Percentiles rank a stretch among this genome's conserved stretches.
phyloP scores from a whole-genome alignment of 2,888 invertebrate species.

The Euplexia lucipara region DNA sequence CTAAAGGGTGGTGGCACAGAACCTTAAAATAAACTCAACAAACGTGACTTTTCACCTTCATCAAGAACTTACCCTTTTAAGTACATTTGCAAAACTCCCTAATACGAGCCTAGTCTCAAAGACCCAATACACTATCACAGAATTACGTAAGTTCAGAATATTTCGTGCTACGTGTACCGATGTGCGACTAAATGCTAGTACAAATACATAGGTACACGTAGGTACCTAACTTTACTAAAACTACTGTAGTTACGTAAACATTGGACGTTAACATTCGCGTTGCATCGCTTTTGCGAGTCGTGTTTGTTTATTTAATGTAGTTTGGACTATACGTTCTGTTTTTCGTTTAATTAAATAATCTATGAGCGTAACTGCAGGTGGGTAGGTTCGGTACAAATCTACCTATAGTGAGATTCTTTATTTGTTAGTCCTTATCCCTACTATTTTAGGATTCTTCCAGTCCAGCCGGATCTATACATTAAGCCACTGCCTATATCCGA shows the following conservation, averaged over 20 bases:
- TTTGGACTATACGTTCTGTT: constrained; percentile 8
- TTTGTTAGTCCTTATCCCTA: too few relatives aligned
- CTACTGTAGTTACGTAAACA: constrained; percentile 22
- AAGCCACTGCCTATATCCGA: too few relatives aligned
- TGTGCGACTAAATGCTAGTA: constrained; percentile 8
- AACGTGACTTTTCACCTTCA: neutral
- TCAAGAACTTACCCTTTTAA: too few relatives aligned
- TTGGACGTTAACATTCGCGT: constrained; percentile 17
- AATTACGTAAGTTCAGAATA: neutral
- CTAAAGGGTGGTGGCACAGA: too few relatives aligned
- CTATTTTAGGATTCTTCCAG: too few relatives aligned
- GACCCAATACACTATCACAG: too few relatives aligned
- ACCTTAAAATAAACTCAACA: too few relatives aligned
- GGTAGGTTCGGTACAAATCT: too few relatives aligned
- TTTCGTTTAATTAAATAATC: neutral
- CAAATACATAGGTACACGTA: neutral
- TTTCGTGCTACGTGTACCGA: neutral
- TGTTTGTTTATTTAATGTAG: constrained; percentile 8
- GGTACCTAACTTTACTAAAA: neutral
- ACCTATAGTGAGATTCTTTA: too few relatives aligned
- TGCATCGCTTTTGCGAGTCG: constrained; percentile 15
- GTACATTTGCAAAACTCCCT: too few relatives aligned
- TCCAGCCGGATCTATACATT: too few relatives aligned
- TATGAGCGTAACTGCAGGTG: neutral
- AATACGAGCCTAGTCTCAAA: too few relatives aligned